Conservation (phyloP, 2,888 invertebrate species). For the Eustalomyia histrio region DNA sequence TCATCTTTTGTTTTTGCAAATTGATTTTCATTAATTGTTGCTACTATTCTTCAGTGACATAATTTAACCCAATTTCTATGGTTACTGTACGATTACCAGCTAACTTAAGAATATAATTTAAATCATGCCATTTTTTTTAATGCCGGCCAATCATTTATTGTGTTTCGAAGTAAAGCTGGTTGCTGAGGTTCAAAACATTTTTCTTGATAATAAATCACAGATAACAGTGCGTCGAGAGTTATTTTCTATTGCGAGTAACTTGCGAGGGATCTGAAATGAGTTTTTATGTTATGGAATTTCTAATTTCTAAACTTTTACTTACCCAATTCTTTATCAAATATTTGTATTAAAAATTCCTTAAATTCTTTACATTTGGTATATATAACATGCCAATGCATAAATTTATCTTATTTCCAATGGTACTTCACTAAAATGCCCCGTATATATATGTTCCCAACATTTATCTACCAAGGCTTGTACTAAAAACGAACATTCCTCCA, state of each 20-base stretch:
- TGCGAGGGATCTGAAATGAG: constrained; percentile 33
- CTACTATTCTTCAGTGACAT: constrained; percentile 95
- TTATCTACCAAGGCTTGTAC: constrained; percentile 79
- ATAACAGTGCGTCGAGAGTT: constrained; percentile 52
- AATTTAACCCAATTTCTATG: constrained; percentile 95
- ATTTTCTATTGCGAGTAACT: constrained; percentile 69
- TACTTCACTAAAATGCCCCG: constrained; percentile 94
- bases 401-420: constrained; percentile 82
- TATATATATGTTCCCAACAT: constrained; percentile 86
- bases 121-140: constrained; percentile 87
- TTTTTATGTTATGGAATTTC: background rate
- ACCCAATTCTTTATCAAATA: constrained; percentile 67
- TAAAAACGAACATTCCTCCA: constrained; percentile 71
- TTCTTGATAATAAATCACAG: constrained; percentile 73
- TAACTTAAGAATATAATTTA: constrained; percentile 86
- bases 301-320: constrained; percentile 2
- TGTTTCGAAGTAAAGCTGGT: constrained; percentile 87
- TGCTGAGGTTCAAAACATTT: constrained; percentile 81
- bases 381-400: constrained; percentile 83
- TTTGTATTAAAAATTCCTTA: constrained; percentile 42
- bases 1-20: constrained; percentile 80
- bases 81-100: constrained; percentile 95
- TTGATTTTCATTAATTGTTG: constrained; percentile 92
- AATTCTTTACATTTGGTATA: constrained; percentile 66
- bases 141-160: constrained; percentile 94